A percentile compares a stretch with the other conserved stretches of the same genome.
Evolutionary conservation across 2,797 vertebrate species (phyloP).

Genomic region (Squalus acanthias): DNA sequence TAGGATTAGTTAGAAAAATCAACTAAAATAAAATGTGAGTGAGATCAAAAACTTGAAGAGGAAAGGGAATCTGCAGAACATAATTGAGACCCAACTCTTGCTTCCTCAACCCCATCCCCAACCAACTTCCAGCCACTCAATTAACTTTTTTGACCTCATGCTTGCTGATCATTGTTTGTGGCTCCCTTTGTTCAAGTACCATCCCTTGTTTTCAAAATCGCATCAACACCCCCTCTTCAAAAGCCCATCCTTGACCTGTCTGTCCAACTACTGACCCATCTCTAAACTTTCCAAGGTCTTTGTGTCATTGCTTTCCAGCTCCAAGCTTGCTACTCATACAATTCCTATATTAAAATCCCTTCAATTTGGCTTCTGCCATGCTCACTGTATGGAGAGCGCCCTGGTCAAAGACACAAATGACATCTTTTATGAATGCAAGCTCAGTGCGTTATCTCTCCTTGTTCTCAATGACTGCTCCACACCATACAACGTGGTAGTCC

Average conservation of each 20-base stretch:
- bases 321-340: background rate
- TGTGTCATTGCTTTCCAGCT: background rate
- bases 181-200: background rate
- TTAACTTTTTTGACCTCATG: background rate
- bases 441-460: background rate
- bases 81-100: background rate
- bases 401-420: background rate
- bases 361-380: background rate
- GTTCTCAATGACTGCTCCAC: background rate
- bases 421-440: no score
- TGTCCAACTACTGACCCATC: background rate
- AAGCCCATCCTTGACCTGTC: background rate
- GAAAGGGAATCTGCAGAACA: background rate
- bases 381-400: background rate
- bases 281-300: background rate
- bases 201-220: background rate
- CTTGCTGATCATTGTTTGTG: background rate
- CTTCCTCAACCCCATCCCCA: background rate
- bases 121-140: background rate
- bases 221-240: background rate
- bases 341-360: background rate
- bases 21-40: background rate
- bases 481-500: background rate
- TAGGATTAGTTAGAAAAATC: slow-evolving; percentile 17
- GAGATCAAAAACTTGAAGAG: background rate